Evolutionary conservation across 37 sponge, comb jelly and placozoan genomes (phyloP), one percentile per base, ranked within the genome.

Genomic region (Halichondria panicea): DNA sequence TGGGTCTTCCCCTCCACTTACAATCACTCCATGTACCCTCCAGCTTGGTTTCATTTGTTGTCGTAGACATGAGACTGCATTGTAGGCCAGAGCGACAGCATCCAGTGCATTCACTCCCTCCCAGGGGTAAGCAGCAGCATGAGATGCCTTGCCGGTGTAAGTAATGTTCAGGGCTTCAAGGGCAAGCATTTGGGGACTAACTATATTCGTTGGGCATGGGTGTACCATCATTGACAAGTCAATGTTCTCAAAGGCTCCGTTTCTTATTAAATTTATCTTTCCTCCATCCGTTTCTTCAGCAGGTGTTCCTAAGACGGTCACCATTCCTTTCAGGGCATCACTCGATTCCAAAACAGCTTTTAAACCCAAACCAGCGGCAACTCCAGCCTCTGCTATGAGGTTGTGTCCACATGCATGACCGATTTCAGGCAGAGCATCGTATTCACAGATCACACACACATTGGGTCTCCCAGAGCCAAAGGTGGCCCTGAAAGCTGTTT

Each of bases 401-500:
- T 93, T 93, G 76, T 93, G 94, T 35, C 94, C 94, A 71, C 94
- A 93, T 3, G 91, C 94, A 61, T 93, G 94, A 0, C 94, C 94
- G 34, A 93, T 90, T 58, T 90, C 81, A 19, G 94, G 94, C 27
- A 93, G 76, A 34, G 94, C 94, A 76, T 93, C 94, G 60, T 90
- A 93, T 48, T 93, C 94, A 57, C 94, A 93, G 22, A 93, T 40
- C 53, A 93, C 72, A 22, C 81, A 84, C 40, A 91, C 76, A 45
- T 91, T 81, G 22, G 88, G 88, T 30, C 64, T 0, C n/a, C 87
- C 76, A 18, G 81, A 80, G n/a, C 87, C 87, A 42, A 80, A 87
- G 39, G 74, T 80, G 2, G 94, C 94, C 50, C 80, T 76, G 52
- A 93, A 93, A 18, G 94, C 94, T 4, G 94, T 93, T 43, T 62